phyloP scores from a whole-genome alignment of 2,888 invertebrate genomes.

The Agrypnus murinus region DNA sequence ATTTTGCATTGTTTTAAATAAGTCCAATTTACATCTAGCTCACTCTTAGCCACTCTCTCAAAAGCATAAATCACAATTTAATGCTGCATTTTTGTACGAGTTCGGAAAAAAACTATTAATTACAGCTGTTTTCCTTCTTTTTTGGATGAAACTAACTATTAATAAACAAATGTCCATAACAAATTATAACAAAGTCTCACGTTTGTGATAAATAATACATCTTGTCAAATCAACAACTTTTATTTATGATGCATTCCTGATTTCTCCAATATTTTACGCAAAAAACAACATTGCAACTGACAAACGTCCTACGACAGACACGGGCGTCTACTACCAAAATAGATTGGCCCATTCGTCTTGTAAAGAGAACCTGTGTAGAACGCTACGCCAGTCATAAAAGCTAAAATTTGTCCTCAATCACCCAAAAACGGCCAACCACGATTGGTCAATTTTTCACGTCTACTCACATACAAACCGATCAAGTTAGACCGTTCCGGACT shows the following conservation, averaged over 20 bases:
- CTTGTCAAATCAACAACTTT: conserved; percentile 33
- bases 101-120: no score
- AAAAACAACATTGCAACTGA: conserved; percentile 23
- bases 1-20: no score
- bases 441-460: conserved; percentile 40
- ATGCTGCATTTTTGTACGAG: no score
- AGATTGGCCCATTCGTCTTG: conserved; percentile 41
- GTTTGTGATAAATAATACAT: no score
- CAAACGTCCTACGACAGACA: conserved; percentile 33
- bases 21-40: no score
- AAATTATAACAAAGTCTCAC: no score
- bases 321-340: conserved; percentile 23
- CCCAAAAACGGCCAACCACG: conserved; percentile 37
- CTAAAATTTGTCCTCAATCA: conserved; percentile 46
- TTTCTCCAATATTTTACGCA: conserved; percentile 9
- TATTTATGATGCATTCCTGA: conserved; percentile 40
- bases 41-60: no score
- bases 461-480: conserved; percentile 28
- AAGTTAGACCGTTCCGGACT: conserved; percentile 29
- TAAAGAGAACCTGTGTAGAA: conserved; percentile 38
- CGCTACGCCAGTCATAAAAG: conserved; percentile 41
- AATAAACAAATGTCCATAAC: no score
- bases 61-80: no score
- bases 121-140: no score
- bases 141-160: no score